phyloP scores from a whole-genome alignment of 2,888 invertebrate species.

The Plebejus argus region DNA sequence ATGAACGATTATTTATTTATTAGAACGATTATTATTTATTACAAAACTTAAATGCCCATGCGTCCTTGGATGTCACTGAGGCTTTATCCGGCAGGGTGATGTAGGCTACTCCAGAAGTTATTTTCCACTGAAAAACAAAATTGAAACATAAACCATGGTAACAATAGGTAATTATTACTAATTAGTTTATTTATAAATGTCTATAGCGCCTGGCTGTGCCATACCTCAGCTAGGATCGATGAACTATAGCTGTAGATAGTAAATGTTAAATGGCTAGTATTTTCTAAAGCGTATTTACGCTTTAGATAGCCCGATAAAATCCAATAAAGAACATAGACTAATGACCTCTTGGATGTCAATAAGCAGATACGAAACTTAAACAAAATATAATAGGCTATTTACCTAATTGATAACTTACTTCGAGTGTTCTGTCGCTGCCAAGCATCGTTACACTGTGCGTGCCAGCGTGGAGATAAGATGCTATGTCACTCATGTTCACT shows the following conservation, averaged over 20 bases:
- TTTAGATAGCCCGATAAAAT: neutral
- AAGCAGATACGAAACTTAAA: neutral
- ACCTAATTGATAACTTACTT: constrained; percentile 50
- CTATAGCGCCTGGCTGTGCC: too few species aligned
- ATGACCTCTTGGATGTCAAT: neutral
- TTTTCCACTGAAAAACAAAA: constrained; percentile 69
- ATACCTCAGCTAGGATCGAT: too few species aligned
- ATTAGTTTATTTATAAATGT: too few species aligned
- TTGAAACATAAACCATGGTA: neutral
- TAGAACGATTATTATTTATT: constrained; percentile 35
- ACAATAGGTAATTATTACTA: too few species aligned
- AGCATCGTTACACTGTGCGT: constrained; percentile 55
- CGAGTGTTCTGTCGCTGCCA: constrained; percentile 53
- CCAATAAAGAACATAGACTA: neutral
- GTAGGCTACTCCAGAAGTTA: constrained; percentile 51
- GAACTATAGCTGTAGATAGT: too few species aligned
- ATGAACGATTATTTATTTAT: too few species aligned
- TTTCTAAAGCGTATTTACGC: neutral
- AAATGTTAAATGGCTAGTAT: neutral
- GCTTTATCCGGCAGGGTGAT: constrained; percentile 68
- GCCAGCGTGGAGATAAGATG: constrained; percentile 51
- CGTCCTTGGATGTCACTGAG: constrained; percentile 60
- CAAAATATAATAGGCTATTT: neutral
- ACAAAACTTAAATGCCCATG: constrained; percentile 69
- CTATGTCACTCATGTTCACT: constrained; percentile 58